Percentiles rank a stretch among this genome's conserved stretches.
Evolutionary conservation across 2,113 vertebrate genomes (phyloP).

Genomic region (Cathartes aura): DNA sequence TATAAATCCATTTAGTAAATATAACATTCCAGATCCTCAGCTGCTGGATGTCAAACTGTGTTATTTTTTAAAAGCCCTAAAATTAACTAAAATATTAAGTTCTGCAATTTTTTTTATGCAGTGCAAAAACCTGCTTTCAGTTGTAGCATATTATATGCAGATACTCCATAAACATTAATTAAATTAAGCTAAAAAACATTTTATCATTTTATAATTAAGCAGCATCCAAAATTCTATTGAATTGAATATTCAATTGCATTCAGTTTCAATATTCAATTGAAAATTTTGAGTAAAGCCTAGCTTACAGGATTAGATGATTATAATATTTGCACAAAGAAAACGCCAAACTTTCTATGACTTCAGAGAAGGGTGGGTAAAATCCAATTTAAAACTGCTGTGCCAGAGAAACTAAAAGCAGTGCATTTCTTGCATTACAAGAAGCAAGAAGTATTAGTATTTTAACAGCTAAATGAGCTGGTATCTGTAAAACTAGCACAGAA

Average conservation of each 20-base stretch:
- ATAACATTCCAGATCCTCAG: background rate
- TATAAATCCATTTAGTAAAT: background rate
- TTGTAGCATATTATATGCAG: background rate
- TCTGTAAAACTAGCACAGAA: too few species aligned
- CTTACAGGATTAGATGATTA: background rate
- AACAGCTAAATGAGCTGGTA: background rate
- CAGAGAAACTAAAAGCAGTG: too few species aligned
- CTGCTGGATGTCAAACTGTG: background rate
- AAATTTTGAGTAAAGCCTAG: background rate
- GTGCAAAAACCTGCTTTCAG: background rate
- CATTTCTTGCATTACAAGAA: background rate
- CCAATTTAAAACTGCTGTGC: background rate
- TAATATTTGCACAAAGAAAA: background rate
- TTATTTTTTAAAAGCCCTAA: background rate
- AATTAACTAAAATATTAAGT: background rate
- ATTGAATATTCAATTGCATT: too few species aligned
- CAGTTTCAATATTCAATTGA: too few species aligned
- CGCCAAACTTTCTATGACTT: background rate
- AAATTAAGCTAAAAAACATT: background rate
- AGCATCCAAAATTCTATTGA: background rate
- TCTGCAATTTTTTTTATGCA: background rate
- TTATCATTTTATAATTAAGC: background rate
- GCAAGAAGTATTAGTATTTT: background rate
- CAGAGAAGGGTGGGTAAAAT: background rate
- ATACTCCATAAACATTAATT: background rate